Conservation (phyloP, 2,797 vertebrate genomes). For the Synanceia verrucosa region DNA sequence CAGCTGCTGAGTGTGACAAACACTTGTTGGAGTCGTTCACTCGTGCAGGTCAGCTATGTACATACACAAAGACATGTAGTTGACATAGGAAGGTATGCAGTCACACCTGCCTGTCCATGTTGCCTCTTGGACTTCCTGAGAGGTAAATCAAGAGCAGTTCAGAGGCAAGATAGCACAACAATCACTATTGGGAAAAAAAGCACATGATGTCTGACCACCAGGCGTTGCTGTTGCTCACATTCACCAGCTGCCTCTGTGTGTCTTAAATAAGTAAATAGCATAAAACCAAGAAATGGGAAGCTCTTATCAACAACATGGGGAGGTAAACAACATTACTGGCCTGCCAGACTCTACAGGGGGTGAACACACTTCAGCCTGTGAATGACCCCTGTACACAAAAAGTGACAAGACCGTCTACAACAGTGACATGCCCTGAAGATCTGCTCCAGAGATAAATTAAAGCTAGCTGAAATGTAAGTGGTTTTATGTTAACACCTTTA, state of each 20-base stretch:
- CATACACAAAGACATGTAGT: slow-evolving; percentile 17
- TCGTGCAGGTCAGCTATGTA: slow-evolving; percentile 17
- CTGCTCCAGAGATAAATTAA: no score
- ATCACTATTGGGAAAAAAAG: slow-evolving; percentile 3
- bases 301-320: not conserved
- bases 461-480: no score
- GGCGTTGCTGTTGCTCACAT: slow-evolving; percentile 29
- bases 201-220: slow-evolving; percentile 14
- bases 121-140: slow-evolving; percentile 63
- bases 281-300: not conserved
- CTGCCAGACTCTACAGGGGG: not conserved
- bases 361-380: not conserved
- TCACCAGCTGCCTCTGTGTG: not conserved
- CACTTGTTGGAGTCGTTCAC: not conserved
- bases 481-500: no score
- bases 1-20: not conserved
- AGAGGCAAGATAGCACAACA: slow-evolving; percentile 15
- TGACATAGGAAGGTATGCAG: slow-evolving; percentile 48
- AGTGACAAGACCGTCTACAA: slow-evolving; percentile 1
- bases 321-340: not conserved
- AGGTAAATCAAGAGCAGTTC: slow-evolving; percentile 50
- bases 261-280: not conserved
- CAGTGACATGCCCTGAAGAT: slow-evolving; percentile 3
- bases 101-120: slow-evolving; percentile 38
- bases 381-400: not conserved